These are phyloP conservation scores for Conger conger DNA, from an alignment of 2,113 vertebrate genomes.

Conservation along the genomic window DNA sequence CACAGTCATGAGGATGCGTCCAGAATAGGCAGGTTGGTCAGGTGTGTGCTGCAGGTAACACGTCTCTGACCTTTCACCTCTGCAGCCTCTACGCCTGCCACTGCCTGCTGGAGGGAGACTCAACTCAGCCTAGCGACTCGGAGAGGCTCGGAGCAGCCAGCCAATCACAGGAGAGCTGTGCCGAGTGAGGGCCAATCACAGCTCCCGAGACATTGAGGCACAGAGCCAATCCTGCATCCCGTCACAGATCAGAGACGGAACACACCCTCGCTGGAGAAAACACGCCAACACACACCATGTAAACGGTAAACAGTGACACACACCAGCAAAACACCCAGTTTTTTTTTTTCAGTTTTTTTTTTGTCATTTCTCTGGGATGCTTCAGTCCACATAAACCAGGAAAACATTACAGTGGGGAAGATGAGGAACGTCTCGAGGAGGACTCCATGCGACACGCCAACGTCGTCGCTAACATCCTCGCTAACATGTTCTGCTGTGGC, in stretches of 20 bases:
- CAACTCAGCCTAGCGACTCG: neutral
- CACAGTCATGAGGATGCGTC: too few relatives aligned
- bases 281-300: neutral
- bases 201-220: neutral
- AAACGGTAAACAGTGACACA: neutral
- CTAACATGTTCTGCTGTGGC: too few relatives aligned
- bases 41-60: too few relatives aligned
- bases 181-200: neutral
- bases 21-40: neutral
- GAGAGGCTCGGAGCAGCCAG: neutral
- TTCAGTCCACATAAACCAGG: neutral
- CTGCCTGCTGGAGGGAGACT: neutral
- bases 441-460: too few relatives aligned
- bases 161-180: neutral
- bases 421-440: too few relatives aligned
- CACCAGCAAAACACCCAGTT: neutral
- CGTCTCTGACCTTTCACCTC: neutral
- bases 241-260: neutral
- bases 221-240: neutral
- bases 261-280: neutral
- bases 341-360: too few relatives aligned
- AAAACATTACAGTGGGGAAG: neutral
- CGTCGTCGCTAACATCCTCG: too few relatives aligned
- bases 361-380: too few relatives aligned
- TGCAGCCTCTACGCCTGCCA: neutral